phyloP scores from a whole-genome alignment of 2,888 invertebrate genomes.

The Sepioteuthis lessoniana region DNA sequence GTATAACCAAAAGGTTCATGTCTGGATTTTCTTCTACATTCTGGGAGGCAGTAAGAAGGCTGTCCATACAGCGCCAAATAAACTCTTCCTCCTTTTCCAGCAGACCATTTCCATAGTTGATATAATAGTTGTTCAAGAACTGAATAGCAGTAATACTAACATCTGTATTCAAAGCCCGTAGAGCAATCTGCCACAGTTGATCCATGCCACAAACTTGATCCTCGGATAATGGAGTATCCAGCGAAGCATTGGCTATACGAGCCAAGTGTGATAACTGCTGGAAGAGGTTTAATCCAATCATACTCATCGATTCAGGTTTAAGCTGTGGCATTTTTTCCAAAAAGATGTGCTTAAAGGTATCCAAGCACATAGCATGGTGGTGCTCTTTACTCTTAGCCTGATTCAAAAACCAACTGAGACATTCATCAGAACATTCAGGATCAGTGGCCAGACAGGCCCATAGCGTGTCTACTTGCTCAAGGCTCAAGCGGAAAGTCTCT shows the following conservation, averaged over 20 bases:
- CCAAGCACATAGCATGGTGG: slow-evolving; percentile 87
- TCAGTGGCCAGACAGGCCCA: slow-evolving; percentile 93
- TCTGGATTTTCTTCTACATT: slow-evolving; percentile 79
- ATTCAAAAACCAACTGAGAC: slow-evolving; percentile 93
- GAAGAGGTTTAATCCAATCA: slow-evolving; percentile 91
- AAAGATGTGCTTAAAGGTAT: slow-evolving; percentile 90
- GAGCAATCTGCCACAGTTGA: slow-evolving; percentile 94
- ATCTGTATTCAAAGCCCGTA: slow-evolving; percentile 91
- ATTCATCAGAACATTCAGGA: slow-evolving; percentile 89
- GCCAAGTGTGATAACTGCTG: slow-evolving; percentile 90
- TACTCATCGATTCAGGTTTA: slow-evolving; percentile 90
- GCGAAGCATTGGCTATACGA: slow-evolving; percentile 82
- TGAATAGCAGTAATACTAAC: slow-evolving; percentile 96
- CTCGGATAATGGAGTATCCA: slow-evolving; percentile 77
- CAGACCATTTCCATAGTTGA: slow-evolving; percentile 83
- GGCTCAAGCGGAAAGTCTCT: slow-evolving; percentile 82
- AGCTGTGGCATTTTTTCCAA: slow-evolving; percentile 90
- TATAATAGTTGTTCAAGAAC: slow-evolving; percentile 93
- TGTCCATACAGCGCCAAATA: slow-evolving; percentile 93
- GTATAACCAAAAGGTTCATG: slow-evolving; percentile 89
- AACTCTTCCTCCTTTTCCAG: slow-evolving; percentile 93
- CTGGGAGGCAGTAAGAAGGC: slow-evolving; percentile 79
- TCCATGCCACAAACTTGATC: slow-evolving; percentile 87
- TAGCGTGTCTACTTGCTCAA: slow-evolving; percentile 91
- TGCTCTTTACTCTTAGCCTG: slow-evolving; percentile 91